Percentiles rank a stretch among this genome's conserved stretches.
These are phyloP conservation scores for Podabrus alpinus DNA, from an alignment of 2,888 invertebrate species.

Conservation along the genomic window DNA sequence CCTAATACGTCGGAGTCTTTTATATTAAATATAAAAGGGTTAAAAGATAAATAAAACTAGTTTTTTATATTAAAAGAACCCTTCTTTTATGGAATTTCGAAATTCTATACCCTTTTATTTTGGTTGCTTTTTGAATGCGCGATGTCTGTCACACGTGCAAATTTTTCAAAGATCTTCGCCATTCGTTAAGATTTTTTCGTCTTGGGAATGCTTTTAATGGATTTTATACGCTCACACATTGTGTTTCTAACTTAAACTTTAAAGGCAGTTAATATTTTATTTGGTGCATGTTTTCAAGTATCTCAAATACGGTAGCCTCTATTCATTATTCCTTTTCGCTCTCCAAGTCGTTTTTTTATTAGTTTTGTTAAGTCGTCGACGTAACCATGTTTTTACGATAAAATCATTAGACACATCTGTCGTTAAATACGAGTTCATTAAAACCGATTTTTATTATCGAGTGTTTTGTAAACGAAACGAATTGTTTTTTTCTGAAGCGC, in stretches of 20 bases:
- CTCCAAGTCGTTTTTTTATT: not conserved
- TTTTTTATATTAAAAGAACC: constrained; percentile 32
- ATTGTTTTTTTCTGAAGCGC: not conserved
- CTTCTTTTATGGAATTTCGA: constrained; percentile 35
- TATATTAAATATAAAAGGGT: constrained; percentile 35
- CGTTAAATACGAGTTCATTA: not conserved
- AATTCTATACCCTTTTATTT: constrained; percentile 40
- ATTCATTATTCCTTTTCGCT: not conserved
- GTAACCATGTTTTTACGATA: not conserved
- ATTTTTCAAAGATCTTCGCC: constrained; percentile 24
- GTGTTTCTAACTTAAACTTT: constrained; percentile 5
- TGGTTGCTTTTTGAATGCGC: constrained; percentile 28
- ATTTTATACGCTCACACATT: constrained; percentile 6
- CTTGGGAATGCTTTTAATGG: constrained; percentile 23
- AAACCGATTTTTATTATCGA: not conserved
- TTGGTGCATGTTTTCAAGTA: not conserved
- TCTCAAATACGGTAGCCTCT: not conserved
- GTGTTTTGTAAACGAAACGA: not conserved
- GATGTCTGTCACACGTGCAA: constrained; percentile 33
- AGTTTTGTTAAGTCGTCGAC: not conserved
- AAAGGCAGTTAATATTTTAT: constrained; percentile 17
- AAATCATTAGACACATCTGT: not conserved
- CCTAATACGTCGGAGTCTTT: constrained; percentile 33
- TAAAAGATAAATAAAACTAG: constrained; percentile 34
- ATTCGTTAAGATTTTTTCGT: constrained; percentile 18